A percentile compares a stretch with the other conserved stretches of the same genome.
phyloP scores from a whole-genome alignment of 1,140 invertebrate genomes.

The Thrips palmi region DNA sequence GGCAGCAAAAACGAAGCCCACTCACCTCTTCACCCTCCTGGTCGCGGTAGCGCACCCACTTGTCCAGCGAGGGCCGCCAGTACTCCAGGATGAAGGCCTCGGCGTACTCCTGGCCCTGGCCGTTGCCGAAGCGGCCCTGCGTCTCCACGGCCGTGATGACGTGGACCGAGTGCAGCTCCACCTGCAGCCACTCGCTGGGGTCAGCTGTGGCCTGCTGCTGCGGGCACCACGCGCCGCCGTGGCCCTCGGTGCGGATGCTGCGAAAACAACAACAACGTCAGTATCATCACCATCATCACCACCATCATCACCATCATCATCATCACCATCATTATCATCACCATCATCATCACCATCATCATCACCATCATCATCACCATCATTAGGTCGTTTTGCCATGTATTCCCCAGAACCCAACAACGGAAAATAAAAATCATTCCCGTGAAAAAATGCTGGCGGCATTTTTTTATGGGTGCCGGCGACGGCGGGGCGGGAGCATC shows the following conservation, averaged over 20 bases:
- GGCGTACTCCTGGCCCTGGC: conserved; percentile 59
- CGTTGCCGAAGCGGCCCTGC: conserved; percentile 73
- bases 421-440: no score
- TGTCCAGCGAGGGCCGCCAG: conserved; percentile 43
- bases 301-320: no score
- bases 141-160: conserved; percentile 66
- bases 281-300: no score
- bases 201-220: conserved; percentile 48
- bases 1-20: no score
- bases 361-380: no score
- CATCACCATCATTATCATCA: no score
- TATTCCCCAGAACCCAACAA: no score
- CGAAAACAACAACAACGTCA: conserved; percentile 23
- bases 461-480: no score
- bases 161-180: conserved; percentile 50
- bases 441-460: no score
- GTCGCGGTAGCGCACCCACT: conserved; percentile 55
- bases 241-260: conserved; percentile 56
- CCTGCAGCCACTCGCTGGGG: conserved; percentile 57
- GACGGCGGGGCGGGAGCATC: neutral
- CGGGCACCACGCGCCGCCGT: conserved; percentile 76
- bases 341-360: no score
- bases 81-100: conserved; percentile 65
- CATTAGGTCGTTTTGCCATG: no score
- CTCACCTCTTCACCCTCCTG: conserved; percentile 47